Base-by-base conservation (phyloP, 2,888 invertebrate genomes). In the Vanessa cardui region DNA sequence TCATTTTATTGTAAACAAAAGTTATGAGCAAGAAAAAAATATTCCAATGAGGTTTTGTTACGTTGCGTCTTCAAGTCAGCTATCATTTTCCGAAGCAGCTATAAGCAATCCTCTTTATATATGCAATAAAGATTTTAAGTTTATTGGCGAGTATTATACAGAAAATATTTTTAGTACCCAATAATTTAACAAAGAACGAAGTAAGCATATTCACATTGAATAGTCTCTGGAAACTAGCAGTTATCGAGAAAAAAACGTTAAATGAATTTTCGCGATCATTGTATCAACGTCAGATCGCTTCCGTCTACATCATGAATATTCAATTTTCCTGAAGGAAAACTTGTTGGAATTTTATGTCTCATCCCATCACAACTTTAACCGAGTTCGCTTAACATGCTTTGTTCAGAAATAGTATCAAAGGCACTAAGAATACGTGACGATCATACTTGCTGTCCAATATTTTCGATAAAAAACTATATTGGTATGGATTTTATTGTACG, bases 301-400 rank as follows among this genome's bases (percentile, higher is more conserved):
- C 39, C 39, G 56, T 60, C 44, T 50, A 67, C 70, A 68, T 74
- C 78, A 84, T 85, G 83, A 83, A 86, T 85, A 85, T 87, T 85
- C 84, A 84, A 85, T 86, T 83, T 85, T 76, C 78, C 78, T 77
- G 76, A 81, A 82, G 80, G 80, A 83, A 84, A 82, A 77, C 77
- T 80, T 73, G 69, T 69, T 66, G 73, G 73, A 81, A 80, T 83
- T 83, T 83, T 78, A 76, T 76, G 77, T 76, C 76, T 72, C 66
- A 71, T 69, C 72, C 71, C 69, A 69, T 71, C 72, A 74, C 72
- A 73, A 75, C 73, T 75, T 75, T 76, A 76, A 76, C 73, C 64
- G 66, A 76, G 74, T 81, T 81, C 77, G 68, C 72, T 73, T 74
- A 74, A 76, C 74, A 76, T 76, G 73, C 76, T 76, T 79, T 80